Base-by-base conservation (phyloP, 2,888 invertebrate species). In the Andrena minutula region DNA sequence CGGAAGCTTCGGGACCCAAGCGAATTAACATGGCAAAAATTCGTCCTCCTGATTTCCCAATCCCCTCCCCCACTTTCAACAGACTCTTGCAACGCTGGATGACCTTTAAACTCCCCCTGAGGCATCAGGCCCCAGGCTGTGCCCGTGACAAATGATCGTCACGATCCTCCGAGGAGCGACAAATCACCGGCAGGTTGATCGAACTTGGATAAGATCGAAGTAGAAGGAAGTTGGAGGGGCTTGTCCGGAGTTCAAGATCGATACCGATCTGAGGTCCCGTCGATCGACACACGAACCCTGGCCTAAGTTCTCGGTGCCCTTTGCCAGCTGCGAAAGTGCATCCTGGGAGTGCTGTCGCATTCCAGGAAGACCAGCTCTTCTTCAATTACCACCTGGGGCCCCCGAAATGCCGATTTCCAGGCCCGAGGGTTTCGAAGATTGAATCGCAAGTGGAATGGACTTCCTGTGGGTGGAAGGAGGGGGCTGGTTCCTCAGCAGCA, bases 341-440 rank as follows among this genome's bases (percentile, higher is more conserved):
- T 86, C 77, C 72, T 77, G 56, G 86, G 87, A 87, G 87, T 86
- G 86, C 83, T 87, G 56, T 53, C 71, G 75, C 87, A 87, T 87
- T 87, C 87, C 83, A 73, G 41, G 41, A 41, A 41, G 41, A 16
- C 61, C 47, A 41, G 60, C 70, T 65, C 51, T 64, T 58, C 66
- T 51, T 20, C 56, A 16, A 64, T 64, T 23, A 12, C 20, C 12
- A 20, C 16, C 35, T 41, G 23, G 26, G 23, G 41, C 16, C 16
- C 12, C 16, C 16, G 41, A 41, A 41, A 16, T 41, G 41, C 5
- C 41, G 41, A 16, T 41, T 16, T 41, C 41, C 41, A 41, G 41
- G 12, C 12, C 12, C 41, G 41, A 41, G 41, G 4, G 4, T 41
- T 12, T 41, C 41, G 41, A 41, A 3, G 12, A 41, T 41, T 41